These are phyloP conservation scores for Synodontis membranacea DNA, from an alignment of 2,113 vertebrate species.

Conservation along the genomic window DNA sequence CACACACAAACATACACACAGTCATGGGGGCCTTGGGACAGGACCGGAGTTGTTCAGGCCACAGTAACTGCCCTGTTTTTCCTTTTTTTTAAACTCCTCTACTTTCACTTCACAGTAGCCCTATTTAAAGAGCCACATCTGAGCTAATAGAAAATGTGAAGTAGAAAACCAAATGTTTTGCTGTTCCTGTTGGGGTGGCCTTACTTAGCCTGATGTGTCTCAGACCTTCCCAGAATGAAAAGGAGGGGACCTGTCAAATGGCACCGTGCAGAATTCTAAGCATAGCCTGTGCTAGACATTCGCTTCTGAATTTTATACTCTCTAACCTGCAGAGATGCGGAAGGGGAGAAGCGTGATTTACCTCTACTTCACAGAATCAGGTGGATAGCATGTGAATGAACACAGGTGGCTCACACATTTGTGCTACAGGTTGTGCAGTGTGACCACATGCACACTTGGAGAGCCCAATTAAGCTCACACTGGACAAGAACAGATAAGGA, in stretches of 20 bases:
- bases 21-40: constrained; percentile 36
- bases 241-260: background rate
- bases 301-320: background rate
- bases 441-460: background rate
- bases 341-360: background rate
- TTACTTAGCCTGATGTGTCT: constrained; percentile 15
- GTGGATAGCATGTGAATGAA: background rate
- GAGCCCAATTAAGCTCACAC: background rate
- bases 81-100: constrained; percentile 43
- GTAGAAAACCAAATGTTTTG: constrained; percentile 25
- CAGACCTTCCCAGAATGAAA: constrained; percentile 15
- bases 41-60: constrained; percentile 44
- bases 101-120: constrained; percentile 33
- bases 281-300: background rate
- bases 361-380: background rate
- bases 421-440: background rate
- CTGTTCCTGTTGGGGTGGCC: constrained; percentile 27
- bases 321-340: background rate
- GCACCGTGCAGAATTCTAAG: background rate
- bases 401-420: background rate
- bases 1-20: constrained; percentile 28
- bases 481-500: background rate
- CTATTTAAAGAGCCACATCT: constrained; percentile 46
- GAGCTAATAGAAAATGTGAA: constrained; percentile 49
- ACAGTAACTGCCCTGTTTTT: constrained; percentile 49